phyloP scores from a whole-genome alignment of 1,140 invertebrate species.

The Panulirus ornatus region DNA sequence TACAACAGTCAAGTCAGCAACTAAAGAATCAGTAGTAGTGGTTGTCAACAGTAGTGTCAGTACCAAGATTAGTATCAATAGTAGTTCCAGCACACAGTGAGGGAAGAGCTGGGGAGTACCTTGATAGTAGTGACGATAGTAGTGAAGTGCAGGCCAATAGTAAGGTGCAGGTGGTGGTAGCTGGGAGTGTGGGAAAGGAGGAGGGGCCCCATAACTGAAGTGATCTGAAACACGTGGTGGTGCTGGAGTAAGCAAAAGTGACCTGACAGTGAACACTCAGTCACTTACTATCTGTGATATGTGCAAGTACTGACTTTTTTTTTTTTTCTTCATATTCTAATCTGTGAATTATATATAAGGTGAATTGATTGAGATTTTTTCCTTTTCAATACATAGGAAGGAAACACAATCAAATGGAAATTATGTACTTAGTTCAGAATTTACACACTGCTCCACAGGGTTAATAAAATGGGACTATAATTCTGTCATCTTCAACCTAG shows the following conservation, averaged over 20 bases:
- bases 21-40: neutral
- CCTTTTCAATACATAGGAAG: too few relatives aligned
- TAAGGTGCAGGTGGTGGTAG: constrained; percentile 48
- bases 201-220: constrained; percentile 59
- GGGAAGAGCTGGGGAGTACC: constrained; percentile 37
- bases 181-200: constrained; percentile 33
- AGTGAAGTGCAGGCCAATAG: constrained; percentile 43
- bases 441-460: too few relatives aligned
- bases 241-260: neutral
- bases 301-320: neutral
- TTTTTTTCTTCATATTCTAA: too few relatives aligned
- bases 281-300: neutral
- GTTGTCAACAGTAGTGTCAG: neutral
- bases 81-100: neutral
- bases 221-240: constrained; percentile 47
- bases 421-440: too few relatives aligned
- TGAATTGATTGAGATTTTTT: too few relatives aligned
- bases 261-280: neutral
- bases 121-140: constrained; percentile 46
- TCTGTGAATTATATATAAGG: too few relatives aligned
- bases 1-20: too few relatives aligned
- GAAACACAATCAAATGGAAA: too few relatives aligned
- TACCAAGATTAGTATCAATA: neutral
- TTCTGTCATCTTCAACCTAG: too few relatives aligned
- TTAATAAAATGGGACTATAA: too few relatives aligned